Conservation (phyloP, 2,113 vertebrate species). For the Campylorhamphus procurvoides region DNA sequence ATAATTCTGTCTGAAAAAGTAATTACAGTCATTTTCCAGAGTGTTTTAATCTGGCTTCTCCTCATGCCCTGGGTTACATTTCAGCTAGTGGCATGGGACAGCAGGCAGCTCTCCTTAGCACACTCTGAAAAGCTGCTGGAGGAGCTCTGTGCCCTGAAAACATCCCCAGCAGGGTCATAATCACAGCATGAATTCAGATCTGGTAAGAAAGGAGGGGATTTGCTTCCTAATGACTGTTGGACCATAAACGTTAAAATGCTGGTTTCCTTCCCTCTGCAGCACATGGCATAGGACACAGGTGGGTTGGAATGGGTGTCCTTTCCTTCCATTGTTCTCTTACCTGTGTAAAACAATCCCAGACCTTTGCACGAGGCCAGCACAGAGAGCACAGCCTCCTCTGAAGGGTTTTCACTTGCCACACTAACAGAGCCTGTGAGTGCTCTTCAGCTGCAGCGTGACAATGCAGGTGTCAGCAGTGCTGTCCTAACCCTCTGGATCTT, state of each 20-base stretch:
- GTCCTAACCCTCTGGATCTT: background rate
- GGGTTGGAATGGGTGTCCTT: background rate
- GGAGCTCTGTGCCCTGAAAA: background rate
- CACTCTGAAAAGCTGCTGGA: background rate
- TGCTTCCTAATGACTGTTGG: background rate
- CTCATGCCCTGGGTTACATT: background rate
- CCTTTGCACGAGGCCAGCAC: rapidly evolving
- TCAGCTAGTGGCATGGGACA: background rate
- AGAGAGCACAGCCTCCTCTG: background rate
- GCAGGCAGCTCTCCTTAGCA: background rate
- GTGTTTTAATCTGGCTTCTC: background rate
- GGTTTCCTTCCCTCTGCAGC: background rate
- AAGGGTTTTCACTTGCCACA: background rate
- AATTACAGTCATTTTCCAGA: background rate
- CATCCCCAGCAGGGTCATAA: rapidly evolving
- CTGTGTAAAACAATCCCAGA: background rate
- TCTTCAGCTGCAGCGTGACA: background rate
- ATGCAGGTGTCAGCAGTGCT: background rate
- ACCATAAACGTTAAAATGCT: background rate
- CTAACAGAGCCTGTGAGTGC: background rate
- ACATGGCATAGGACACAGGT: background rate
- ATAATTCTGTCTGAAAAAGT: background rate
- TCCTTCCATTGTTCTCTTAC: background rate
- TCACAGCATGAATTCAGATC: background rate
- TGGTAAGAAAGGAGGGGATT: background rate